Evolutionary conservation across 2,113 vertebrate species (phyloP).

Genomic region (Panthera tigris): DNA sequence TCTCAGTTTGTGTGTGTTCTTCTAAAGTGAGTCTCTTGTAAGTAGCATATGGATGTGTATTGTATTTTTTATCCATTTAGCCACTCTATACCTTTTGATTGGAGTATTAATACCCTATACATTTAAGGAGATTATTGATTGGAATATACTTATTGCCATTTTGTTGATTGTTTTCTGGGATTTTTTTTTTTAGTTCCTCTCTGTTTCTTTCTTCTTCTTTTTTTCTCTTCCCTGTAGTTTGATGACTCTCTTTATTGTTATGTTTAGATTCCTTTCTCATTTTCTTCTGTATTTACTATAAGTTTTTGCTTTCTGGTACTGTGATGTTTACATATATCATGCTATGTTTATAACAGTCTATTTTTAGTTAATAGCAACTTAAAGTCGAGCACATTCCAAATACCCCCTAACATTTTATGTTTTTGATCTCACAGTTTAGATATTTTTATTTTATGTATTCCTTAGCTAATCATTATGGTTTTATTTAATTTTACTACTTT

Average conservation of each 20-base stretch:
- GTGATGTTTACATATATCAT: neutral
- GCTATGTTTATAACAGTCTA: neutral
- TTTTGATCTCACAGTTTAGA: neutral
- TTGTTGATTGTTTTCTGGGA: neutral
- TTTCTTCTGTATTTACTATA: neutral
- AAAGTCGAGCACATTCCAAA: neutral
- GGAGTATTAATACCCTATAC: neutral
- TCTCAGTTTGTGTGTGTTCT: neutral
- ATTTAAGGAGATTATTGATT: neutral
- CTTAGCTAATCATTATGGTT: neutral
- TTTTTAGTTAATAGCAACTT: neutral
- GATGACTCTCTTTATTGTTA: neutral
- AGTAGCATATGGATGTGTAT: neutral
- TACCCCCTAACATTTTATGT: neutral
- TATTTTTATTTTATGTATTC: neutral
- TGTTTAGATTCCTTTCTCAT: neutral
- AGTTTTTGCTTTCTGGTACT: neutral
- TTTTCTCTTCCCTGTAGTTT: neutral
- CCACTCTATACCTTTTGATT: neutral
- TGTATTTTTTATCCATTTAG: neutral
- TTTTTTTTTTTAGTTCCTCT: neutral
- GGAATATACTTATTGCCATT: neutral
- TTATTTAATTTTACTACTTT: neutral
- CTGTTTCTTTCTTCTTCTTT: neutral
- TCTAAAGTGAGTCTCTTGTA: neutral